A percentile compares a stretch with the other conserved stretches of the same genome.
These are phyloP conservation scores for Burhinus oedicnemus DNA, from an alignment of 2,113 vertebrate species.

Conservation along the genomic window DNA sequence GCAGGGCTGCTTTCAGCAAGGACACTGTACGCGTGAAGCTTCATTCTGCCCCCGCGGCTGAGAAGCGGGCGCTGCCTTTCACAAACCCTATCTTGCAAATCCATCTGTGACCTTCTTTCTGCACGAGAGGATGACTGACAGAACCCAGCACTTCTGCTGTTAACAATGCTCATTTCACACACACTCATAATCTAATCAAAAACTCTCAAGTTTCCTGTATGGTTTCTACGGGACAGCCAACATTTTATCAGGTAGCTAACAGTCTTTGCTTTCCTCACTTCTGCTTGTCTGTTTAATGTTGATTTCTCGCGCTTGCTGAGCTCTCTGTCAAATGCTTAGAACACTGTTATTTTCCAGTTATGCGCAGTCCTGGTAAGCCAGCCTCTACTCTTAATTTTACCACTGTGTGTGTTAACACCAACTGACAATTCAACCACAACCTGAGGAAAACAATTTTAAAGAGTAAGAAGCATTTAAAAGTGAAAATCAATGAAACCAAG, in stretches of 20 bases:
- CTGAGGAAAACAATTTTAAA: neutral
- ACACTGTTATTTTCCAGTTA: neutral
- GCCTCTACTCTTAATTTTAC: neutral
- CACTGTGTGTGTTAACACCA: neutral
- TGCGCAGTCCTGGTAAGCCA: neutral
- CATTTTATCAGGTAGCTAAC: neutral
- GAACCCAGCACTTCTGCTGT: neutral
- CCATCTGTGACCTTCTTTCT: neutral
- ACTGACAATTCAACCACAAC: neutral
- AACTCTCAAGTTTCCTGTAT: neutral
- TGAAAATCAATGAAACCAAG: neutral
- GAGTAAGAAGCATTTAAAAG: neutral
- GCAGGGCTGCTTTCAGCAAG: neutral
- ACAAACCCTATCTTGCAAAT: neutral
- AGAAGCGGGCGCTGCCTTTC: neutral
- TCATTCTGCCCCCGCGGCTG: neutral
- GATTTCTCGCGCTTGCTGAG: neutral
- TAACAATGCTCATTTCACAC: neutral
- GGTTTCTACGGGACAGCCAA: neutral
- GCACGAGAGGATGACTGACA: neutral
- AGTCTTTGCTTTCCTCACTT: neutral
- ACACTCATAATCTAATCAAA: neutral
- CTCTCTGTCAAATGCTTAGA: neutral
- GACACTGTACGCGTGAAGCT: fast-evolving
- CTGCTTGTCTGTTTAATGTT: neutral